phyloP scores from a whole-genome alignment of 2,888 invertebrate genomes.

The Cactoblastis cactorum region DNA sequence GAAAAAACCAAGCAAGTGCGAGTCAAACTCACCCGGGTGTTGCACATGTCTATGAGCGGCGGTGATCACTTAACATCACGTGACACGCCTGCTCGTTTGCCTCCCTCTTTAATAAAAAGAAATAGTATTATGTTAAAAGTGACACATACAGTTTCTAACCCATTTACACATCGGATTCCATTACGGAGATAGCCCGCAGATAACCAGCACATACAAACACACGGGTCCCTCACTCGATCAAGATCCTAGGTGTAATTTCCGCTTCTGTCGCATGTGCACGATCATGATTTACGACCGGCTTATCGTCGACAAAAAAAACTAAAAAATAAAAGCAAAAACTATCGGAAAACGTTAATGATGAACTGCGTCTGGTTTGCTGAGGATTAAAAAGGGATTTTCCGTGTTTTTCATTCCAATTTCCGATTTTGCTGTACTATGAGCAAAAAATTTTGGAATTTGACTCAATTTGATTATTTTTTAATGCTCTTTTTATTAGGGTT shows the following conservation, averaged over 20 bases:
- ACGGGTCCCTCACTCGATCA: not conserved
- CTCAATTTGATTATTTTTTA: no score
- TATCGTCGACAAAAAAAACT: not conserved
- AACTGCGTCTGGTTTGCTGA: not conserved
- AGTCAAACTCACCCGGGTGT: no score
- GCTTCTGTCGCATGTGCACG: not conserved
- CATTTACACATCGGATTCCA: not conserved
- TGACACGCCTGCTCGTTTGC: no score
- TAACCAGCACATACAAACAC: not conserved
- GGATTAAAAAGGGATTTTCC: not conserved
- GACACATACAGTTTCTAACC: not conserved
- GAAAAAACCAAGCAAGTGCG: no score
- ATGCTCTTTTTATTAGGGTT: no score
- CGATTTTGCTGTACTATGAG: not conserved
- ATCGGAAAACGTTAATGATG: slow-evolving; percentile 7
- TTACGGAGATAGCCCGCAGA: not conserved
- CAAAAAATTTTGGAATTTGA: no score
- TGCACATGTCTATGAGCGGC: no score
- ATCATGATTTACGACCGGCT: slow-evolving; percentile 8
- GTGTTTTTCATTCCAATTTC: not conserved
- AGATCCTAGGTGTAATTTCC: not conserved
- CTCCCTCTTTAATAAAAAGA: no score
- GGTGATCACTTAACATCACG: no score
- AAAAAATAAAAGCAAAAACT: not conserved
- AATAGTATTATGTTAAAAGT: no score